phyloP scores from a whole-genome alignment of 2,113 vertebrate species.

The Scomber scombrus region DNA sequence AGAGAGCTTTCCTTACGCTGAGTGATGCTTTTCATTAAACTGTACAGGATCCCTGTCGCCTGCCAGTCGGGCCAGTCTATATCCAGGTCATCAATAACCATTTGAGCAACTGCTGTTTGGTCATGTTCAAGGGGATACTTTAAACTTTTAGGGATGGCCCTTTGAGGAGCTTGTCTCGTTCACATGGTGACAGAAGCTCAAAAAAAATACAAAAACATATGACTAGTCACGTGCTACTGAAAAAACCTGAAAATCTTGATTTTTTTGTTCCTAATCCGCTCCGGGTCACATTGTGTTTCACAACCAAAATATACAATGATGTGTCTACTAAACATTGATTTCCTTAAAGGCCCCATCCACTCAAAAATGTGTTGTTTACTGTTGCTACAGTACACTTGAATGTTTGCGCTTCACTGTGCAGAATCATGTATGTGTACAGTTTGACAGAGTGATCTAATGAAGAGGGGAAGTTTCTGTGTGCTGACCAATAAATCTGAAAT shows the following conservation, averaged over 20 bases:
- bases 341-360: too few species aligned
- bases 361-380: too few species aligned
- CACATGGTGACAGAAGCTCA: constrained; percentile 13
- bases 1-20: constrained; percentile 42
- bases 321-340: not conserved
- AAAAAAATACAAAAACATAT: constrained; percentile 10
- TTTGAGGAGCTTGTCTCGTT: constrained; percentile 10
- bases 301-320: not conserved
- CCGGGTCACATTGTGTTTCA: not conserved
- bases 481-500: too few species aligned
- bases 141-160: not conserved
- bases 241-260: not conserved
- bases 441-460: too few species aligned
- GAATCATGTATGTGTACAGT: too few species aligned
- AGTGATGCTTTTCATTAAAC: constrained; percentile 77
- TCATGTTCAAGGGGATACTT: constrained; percentile 30
- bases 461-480: too few species aligned
- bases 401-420: too few species aligned
- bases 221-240: not conserved
- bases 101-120: constrained; percentile 49
- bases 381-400: too few species aligned
- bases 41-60: constrained; percentile 70
- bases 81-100: constrained; percentile 61
- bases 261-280: not conserved
- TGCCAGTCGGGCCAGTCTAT: constrained; percentile 63